These are phyloP conservation scores for Palloptera scutellata DNA, from an alignment of 2,888 invertebrate species.

Conservation along the genomic window DNA sequence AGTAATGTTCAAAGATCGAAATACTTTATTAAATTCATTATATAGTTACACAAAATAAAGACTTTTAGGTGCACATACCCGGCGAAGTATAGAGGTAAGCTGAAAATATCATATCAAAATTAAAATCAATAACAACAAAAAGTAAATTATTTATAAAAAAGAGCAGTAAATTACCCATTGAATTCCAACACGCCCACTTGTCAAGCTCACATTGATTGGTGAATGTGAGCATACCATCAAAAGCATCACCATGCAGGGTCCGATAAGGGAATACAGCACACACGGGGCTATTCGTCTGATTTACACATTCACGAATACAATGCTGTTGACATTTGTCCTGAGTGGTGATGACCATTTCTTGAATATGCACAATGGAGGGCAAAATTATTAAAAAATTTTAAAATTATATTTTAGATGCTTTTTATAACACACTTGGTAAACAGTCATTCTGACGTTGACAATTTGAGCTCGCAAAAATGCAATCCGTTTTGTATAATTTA, in stretches of 20 bases:
- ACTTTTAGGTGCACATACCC: neutral
- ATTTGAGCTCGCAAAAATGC: slow-evolving; percentile 16
- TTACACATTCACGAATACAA: slow-evolving; percentile 7
- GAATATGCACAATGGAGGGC: neutral
- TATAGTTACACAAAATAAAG: neutral
- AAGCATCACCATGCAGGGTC: slow-evolving; percentile 8
- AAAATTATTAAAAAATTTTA: neutral
- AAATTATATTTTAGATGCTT: neutral
- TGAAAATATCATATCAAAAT: neutral
- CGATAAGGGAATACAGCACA: slow-evolving; percentile 19
- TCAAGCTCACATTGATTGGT: slow-evolving; percentile 23
- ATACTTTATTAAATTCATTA: too few species aligned
- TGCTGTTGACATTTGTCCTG: slow-evolving; percentile 18
- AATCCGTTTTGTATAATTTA: slow-evolving; percentile 21
- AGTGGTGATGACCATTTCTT: slow-evolving; percentile 10
- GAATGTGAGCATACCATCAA: slow-evolving; percentile 17
- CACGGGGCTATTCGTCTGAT: slow-evolving; percentile 7
- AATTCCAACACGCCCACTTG: slow-evolving; percentile 23
- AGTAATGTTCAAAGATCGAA: too few species aligned
- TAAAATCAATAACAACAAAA: neutral
- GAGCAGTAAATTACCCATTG: slow-evolving; percentile 5
- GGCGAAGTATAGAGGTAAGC: neutral
- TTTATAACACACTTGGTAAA: slow-evolving; percentile 8
- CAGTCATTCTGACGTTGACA: slow-evolving; percentile 22
- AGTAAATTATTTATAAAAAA: too few species aligned